A percentile compares a stretch with the other conserved stretches of the same genome.
phyloP scores from a whole-genome alignment of 2,797 vertebrate species.

The Sebastes iracundus region DNA sequence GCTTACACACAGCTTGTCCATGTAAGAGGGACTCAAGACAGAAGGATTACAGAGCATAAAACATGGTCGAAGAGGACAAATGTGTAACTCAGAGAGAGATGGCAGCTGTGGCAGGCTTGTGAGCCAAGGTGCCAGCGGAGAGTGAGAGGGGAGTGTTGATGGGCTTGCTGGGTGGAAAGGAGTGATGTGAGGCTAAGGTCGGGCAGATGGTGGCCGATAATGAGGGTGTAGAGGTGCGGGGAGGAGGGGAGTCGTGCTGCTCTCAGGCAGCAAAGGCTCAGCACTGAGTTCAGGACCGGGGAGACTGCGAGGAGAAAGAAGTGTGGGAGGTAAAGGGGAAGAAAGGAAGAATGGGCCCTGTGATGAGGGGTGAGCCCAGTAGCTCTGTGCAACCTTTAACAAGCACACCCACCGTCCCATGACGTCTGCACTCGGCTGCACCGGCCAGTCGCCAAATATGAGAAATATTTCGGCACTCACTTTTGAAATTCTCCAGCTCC shows the following conservation, averaged over 20 bases:
- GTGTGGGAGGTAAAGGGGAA: conserved; percentile 3
- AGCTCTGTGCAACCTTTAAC: conserved; percentile 53
- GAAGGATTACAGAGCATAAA: conserved; percentile 57
- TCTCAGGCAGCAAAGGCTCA: conserved; percentile 53
- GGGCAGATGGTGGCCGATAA: conserved; percentile 83
- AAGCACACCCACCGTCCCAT: conserved; percentile 27
- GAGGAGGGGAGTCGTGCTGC: conserved; percentile 62
- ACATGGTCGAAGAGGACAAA: conserved; percentile 54
- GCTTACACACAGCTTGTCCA: conserved; percentile 49
- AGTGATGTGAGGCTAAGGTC: conserved; percentile 70
- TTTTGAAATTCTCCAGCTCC: conserved; percentile 18
- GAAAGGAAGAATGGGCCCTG: neutral
- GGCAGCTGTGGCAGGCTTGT: conserved; percentile 51
- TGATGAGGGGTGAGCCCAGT: conserved; percentile 42
- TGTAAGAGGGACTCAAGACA: conserved; percentile 46
- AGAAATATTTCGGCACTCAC: conserved; percentile 35
- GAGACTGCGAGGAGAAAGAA: neutral
- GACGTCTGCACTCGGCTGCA: conserved; percentile 9
- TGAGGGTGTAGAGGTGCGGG: conserved; percentile 75
- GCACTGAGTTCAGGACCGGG: conserved; percentile 14
- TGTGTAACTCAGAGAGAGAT: conserved; percentile 43
- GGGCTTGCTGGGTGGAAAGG: conserved; percentile 53
- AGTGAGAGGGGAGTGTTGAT: conserved; percentile 62
- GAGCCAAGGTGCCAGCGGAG: conserved; percentile 57
- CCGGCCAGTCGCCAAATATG: conserved; percentile 1